Evolutionary conservation across 2,888 invertebrate genomes (phyloP).

Genomic region (Plutella xylostella): DNA sequence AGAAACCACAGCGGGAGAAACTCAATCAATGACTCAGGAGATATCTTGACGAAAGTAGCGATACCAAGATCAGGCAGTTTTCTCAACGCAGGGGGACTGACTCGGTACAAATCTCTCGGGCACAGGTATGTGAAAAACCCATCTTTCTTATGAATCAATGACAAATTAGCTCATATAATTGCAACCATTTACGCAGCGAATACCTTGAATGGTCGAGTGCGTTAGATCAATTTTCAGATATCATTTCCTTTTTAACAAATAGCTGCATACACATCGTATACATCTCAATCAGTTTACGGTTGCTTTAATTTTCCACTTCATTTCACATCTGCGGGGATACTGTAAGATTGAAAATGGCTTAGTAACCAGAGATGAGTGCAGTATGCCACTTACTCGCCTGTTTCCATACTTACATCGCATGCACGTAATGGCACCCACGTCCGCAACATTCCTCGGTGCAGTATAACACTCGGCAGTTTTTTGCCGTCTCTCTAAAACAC

Average conservation of each 20-base stretch:
- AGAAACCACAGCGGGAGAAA: constrained; percentile 60
- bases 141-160: neutral
- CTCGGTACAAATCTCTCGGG: constrained; percentile 79
- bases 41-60: constrained; percentile 87
- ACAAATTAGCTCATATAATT: neutral
- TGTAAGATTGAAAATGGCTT: constrained; percentile 27
- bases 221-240: constrained; percentile 10
- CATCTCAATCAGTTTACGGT: constrained; percentile 25
- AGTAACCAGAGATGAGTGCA: constrained; percentile 36
- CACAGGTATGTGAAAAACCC: constrained; percentile 62
- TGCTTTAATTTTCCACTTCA: constrained; percentile 30
- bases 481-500: neutral
- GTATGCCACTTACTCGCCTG: constrained; percentile 42
- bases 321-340: constrained; percentile 25
- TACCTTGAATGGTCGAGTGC: constrained; percentile 26
- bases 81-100: constrained; percentile 82
- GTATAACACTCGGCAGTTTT: constrained; percentile 10
- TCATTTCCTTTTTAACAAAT: constrained; percentile 33
- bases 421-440: constrained; percentile 51
- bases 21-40: constrained; percentile 74
- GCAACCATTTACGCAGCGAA: neutral
- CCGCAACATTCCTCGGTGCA: constrained; percentile 48
- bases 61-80: constrained; percentile 89
- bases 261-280: constrained; percentile 20
- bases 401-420: constrained; percentile 42